A percentile compares a stretch with the other conserved stretches of the same genome.
phyloP scores from a whole-genome alignment of 2,888 invertebrate genomes.

The Aporophyla nigra region DNA sequence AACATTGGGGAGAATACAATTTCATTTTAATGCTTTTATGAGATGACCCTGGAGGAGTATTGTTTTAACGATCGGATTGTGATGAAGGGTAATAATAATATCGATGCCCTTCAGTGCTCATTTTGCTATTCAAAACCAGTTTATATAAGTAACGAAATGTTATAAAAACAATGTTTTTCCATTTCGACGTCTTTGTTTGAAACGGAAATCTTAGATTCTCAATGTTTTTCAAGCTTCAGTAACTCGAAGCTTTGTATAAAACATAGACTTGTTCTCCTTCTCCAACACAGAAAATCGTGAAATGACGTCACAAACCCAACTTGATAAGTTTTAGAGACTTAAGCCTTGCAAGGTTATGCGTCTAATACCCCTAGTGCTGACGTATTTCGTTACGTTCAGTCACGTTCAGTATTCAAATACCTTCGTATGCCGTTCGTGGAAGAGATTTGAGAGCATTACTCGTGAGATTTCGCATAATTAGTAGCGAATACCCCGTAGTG shows the following conservation, averaged over 20 bases:
- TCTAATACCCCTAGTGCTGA: conserved; percentile 37
- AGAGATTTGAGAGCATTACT: conserved; percentile 56
- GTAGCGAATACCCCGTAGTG: conserved; percentile 34
- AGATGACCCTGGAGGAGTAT: conserved; percentile 49
- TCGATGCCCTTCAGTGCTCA: conserved; percentile 12
- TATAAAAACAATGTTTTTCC: neutral
- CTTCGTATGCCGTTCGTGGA: conserved; percentile 31
- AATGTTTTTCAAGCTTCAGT: neutral
- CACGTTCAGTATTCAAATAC: conserved; percentile 58
- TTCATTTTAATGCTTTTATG: conserved; percentile 68
- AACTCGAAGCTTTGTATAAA: neutral
- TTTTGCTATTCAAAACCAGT: conserved; percentile 6
- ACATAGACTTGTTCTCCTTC: neutral
- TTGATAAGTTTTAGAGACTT: conserved; percentile 32
- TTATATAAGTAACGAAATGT: neutral
- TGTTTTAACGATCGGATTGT: conserved; percentile 50
- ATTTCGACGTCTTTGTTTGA: neutral
- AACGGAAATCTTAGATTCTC: neutral
- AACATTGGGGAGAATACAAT: conserved; percentile 65
- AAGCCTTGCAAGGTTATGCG: conserved; percentile 25
- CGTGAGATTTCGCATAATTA: conserved; percentile 58
- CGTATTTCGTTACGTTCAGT: conserved; percentile 46
- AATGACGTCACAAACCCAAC: conserved; percentile 11
- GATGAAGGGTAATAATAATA: conserved; percentile 29
- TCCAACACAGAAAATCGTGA: neutral